Conservation (phyloP, 2,888 invertebrate genomes). For the Vannuccia rotundouncinata region DNA sequence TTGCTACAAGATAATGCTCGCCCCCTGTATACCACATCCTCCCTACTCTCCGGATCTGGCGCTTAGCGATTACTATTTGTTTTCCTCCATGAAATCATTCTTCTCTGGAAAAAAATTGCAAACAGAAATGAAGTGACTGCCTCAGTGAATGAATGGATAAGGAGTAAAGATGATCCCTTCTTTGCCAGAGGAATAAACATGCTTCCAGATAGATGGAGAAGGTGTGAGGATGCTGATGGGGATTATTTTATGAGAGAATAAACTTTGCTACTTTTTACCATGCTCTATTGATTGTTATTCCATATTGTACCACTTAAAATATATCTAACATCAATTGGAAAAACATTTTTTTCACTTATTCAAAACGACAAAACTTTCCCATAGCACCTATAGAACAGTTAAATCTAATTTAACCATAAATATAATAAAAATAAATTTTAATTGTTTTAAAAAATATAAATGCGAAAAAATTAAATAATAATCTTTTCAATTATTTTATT, state of each 20-base stretch:
- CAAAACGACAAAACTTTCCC: slow-evolving; percentile 23
- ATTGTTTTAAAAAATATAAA: too few species aligned
- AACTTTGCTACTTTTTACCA: slow-evolving; percentile 24
- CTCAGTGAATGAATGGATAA: slow-evolving; percentile 26
- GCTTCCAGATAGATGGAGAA: slow-evolving; percentile 26
- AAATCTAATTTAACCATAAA: too few species aligned
- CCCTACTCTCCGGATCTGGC: too few species aligned
- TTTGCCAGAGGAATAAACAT: slow-evolving; percentile 26
- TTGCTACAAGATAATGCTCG: slow-evolving; percentile 24
- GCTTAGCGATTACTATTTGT: too few species aligned
- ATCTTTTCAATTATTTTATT: too few species aligned
- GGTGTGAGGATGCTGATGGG: slow-evolving; percentile 23
- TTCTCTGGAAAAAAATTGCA: too few species aligned
- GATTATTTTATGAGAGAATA: slow-evolving; percentile 26
- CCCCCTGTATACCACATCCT: too few species aligned
- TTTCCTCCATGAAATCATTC: too few species aligned
- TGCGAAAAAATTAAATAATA: too few species aligned
- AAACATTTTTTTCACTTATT: slow-evolving; percentile 26
- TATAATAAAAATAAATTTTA: too few species aligned
- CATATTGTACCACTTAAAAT: slow-evolving; percentile 24
- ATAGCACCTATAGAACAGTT: slow-evolving; percentile 22
- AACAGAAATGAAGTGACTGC: too few species aligned
- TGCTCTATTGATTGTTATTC: slow-evolving; percentile 26
- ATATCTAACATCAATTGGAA: slow-evolving; percentile 19
- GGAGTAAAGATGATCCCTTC: slow-evolving; percentile 26